Evolutionary conservation across 2,888 invertebrate genomes (phyloP).

Genomic region (Aelia acuminata): DNA sequence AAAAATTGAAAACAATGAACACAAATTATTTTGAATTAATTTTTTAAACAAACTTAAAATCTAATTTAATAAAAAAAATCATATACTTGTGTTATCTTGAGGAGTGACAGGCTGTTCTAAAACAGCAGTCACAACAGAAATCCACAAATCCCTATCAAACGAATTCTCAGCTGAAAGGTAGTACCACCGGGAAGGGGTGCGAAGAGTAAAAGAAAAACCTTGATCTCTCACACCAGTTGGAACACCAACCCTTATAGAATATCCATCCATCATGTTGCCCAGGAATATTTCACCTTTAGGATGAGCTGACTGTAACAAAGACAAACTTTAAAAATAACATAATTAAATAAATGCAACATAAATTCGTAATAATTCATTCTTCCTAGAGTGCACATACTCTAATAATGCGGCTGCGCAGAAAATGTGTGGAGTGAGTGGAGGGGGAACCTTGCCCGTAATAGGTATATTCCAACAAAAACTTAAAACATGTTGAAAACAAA

Average conservation of each 20-base stretch:
- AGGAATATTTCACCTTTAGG: slow-evolving; percentile 93
- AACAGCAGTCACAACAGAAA: slow-evolving; percentile 81
- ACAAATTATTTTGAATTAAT: background rate
- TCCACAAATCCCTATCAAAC: slow-evolving; percentile 86
- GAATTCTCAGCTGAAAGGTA: slow-evolving; percentile 83
- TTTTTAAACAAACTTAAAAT: background rate
- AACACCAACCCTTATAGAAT: slow-evolving; percentile 79
- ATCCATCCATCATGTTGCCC: slow-evolving; percentile 84
- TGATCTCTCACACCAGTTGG: slow-evolving; percentile 81
- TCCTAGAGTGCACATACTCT: too few relatives aligned
- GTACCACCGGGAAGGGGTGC: slow-evolving; percentile 84
- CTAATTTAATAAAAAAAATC: background rate
- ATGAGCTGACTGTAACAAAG: slow-evolving; percentile 78
- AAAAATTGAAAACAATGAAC: too few relatives aligned
- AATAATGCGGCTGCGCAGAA: too few relatives aligned
- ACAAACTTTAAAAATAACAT: background rate
- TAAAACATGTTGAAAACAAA: too few relatives aligned
- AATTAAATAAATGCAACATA: background rate
- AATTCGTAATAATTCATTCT: background rate
- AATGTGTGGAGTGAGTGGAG: too few relatives aligned
- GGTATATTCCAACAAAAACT: too few relatives aligned
- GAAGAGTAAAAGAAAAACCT: slow-evolving; percentile 85
- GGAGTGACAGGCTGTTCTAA: slow-evolving; percentile 83
- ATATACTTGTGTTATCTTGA: slow-evolving; percentile 68
- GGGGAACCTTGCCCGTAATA: too few relatives aligned